A percentile compares a stretch with the other conserved stretches of the same genome.
phyloP scores from a whole-genome alignment of 2,797 vertebrate genomes.

The Hippocampus kuda region DNA sequence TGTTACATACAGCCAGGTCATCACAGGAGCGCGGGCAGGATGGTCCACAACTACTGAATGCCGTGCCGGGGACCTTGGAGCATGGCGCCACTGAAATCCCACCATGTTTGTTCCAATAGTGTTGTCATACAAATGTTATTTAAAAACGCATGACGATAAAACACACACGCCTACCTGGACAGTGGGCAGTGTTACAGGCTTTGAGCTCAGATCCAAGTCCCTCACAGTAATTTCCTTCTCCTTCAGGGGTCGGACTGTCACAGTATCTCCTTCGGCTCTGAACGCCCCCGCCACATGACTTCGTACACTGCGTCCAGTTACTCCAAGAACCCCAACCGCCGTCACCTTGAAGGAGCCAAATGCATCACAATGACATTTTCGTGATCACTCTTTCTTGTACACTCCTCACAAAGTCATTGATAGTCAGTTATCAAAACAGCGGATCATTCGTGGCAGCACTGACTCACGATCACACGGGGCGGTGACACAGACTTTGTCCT shows the following conservation, averaged over 20 bases:
- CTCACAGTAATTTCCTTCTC: slow-evolving; percentile 77
- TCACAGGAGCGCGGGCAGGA: slow-evolving; percentile 82
- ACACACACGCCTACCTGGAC: slow-evolving; percentile 62
- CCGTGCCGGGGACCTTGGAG: slow-evolving; percentile 61
- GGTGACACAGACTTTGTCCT: slow-evolving; percentile 69
- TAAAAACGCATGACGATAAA: not conserved
- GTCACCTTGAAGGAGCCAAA: slow-evolving; percentile 46
- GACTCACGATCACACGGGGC: slow-evolving; percentile 68
- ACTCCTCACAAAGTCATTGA: too few relatives aligned
- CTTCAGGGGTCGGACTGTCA: slow-evolving; percentile 66
- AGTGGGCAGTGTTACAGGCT: slow-evolving; percentile 66
- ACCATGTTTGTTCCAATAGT: slow-evolving; percentile 4
- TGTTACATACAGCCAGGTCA: slow-evolving; percentile 70
- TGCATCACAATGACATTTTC: not conserved
- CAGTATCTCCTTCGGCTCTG: slow-evolving; percentile 67
- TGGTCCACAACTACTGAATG: slow-evolving; percentile 76
- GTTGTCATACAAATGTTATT: not conserved
- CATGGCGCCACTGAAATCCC: slow-evolving; percentile 67
- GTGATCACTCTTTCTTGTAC: not conserved
- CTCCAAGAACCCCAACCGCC: slow-evolving; percentile 77
- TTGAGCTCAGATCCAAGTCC: slow-evolving; percentile 66
- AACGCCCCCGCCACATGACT: slow-evolving; percentile 78
- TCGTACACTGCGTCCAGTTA: slow-evolving; percentile 74
- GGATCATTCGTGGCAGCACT: not conserved
- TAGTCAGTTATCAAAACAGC: too few relatives aligned